A percentile compares a stretch with the other conserved stretches of the same genome.
These are phyloP conservation scores for Phataginus tetradactyla DNA, from an alignment of 2,797 vertebrate species.

Conservation along the genomic window DNA sequence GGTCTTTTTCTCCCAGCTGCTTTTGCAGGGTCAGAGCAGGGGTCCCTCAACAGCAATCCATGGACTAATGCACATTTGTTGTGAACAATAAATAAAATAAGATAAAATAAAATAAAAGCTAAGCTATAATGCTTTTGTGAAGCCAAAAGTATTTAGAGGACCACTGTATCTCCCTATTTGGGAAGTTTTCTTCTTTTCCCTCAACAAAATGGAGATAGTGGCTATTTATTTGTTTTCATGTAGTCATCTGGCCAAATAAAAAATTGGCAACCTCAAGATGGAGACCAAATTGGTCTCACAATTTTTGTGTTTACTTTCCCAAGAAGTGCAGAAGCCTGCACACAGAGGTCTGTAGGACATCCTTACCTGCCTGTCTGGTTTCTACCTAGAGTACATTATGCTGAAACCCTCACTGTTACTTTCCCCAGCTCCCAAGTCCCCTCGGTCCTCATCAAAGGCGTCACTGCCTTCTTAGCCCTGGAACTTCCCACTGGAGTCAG, in stretches of 20 bases:
- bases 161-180: neutral
- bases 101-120: neutral
- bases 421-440: fast-evolving
- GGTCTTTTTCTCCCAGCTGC: neutral
- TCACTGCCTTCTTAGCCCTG: fast-evolving
- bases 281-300: neutral
- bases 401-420: fast-evolving
- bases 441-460: neutral
- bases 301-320: neutral
- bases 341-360: fast-evolving
- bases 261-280: neutral
- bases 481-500: neutral
- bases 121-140: neutral
- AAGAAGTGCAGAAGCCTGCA: fast-evolving
- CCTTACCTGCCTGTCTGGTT: fast-evolving
- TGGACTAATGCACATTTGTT: neutral
- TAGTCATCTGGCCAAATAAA: neutral
- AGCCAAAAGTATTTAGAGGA: neutral
- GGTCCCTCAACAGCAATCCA: neutral
- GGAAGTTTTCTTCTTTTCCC: neutral
- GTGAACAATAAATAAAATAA: neutral
- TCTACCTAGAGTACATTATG: fast-evolving
- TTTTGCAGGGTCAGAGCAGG: neutral
- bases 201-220: neutral
- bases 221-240: neutral